Evolutionary conservation across 2,888 invertebrate species (phyloP).

Genomic region (Acanthosoma haemorrhoidale): DNA sequence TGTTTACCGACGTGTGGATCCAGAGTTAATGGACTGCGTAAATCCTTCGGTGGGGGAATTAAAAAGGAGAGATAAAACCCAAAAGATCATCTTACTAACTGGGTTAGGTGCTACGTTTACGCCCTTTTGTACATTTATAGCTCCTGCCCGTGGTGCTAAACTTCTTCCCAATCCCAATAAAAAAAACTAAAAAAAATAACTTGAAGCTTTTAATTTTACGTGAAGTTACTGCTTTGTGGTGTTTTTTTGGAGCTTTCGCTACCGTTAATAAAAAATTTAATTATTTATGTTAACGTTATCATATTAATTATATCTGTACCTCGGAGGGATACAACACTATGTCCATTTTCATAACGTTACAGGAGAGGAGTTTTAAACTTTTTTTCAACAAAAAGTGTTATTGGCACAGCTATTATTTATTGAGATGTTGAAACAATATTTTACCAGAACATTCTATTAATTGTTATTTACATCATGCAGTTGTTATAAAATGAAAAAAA

Average conservation of each 20-base stretch:
- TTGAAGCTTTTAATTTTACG: not conserved
- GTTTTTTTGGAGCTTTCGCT: not conserved
- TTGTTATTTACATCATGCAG: no score
- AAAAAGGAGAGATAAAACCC: not conserved
- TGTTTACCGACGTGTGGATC: not conserved
- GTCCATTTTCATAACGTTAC: no score
- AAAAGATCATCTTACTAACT: not conserved
- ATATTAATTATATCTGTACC: no score
- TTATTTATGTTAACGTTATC: no score
- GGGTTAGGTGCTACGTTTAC: conserved; percentile 5
- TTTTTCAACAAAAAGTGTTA: no score
- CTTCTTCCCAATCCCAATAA: not conserved
- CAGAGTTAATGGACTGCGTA: not conserved
- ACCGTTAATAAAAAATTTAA: not conserved
- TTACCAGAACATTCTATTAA: no score
- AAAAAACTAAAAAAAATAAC: no score
- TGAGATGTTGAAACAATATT: no score
- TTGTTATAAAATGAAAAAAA: no score
- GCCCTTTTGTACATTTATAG: not conserved
- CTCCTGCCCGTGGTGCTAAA: conserved; percentile 7
- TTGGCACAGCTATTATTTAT: no score
- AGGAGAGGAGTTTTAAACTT: no score
- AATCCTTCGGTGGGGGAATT: not conserved
- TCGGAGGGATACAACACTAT: no score
- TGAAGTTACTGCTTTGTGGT: not conserved